Conservation (phyloP, 2,797 vertebrate genomes). For the Toxotes lorentzi region DNA sequence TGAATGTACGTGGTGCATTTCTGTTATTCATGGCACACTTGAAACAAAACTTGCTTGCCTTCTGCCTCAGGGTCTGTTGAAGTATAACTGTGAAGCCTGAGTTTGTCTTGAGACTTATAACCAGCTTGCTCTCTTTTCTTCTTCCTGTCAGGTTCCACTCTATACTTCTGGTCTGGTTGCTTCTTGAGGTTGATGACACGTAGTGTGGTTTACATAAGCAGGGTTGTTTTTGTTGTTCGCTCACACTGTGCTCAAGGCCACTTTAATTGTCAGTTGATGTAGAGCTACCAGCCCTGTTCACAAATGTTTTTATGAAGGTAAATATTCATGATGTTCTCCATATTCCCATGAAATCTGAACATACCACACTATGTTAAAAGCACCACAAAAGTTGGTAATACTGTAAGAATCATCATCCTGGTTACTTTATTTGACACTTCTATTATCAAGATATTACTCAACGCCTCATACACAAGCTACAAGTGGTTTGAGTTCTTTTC, state of each 20-base stretch:
- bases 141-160: conserved; percentile 19
- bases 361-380: background rate
- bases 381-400: background rate
- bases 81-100: background rate
- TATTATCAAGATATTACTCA: no score
- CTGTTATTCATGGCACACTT: background rate
- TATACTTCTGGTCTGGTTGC: conserved; percentile 1
- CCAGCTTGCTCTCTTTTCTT: background rate
- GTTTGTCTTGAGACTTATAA: conserved; percentile 11
- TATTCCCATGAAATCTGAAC: conserved; percentile 3
- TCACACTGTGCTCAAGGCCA: background rate
- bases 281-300: background rate
- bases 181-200: conserved; percentile 12
- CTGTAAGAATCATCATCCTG: background rate
- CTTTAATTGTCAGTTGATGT: conserved; percentile 4
- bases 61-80: background rate
- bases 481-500: no score
- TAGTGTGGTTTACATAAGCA: conserved; percentile 19
- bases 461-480: no score
- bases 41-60: conserved; percentile 6
- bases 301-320: background rate
- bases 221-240: conserved; percentile 20
- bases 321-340: conserved; percentile 1
- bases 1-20: background rate
- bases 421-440: background rate